Percentiles rank a stretch among this genome's conserved stretches.
These are phyloP conservation scores for Ctenicera cuprea DNA, from an alignment of 2,888 invertebrate genomes.

Conservation along the genomic window DNA sequence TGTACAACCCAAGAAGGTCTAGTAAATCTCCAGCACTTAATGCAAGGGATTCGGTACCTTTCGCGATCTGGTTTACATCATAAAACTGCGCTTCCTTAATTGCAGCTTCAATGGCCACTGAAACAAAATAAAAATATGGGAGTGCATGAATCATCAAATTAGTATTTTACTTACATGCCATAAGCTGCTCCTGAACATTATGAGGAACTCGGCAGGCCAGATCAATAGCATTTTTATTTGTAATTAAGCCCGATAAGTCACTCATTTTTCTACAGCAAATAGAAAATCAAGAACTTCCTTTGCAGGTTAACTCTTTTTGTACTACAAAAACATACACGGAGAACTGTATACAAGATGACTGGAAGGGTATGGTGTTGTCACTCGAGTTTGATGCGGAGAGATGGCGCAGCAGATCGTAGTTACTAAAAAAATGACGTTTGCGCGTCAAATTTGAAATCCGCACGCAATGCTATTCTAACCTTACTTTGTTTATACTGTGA, in stretches of 20 bases:
- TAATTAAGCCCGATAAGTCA: background rate
- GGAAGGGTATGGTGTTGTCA: no score
- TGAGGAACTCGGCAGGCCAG: background rate
- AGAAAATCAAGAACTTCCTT: background rate
- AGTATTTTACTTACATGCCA: background rate
- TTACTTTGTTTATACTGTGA: no score
- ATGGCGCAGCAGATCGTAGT: no score
- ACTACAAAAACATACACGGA: no score
- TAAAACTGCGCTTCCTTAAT: background rate
- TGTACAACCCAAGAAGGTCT: constrained; percentile 61
- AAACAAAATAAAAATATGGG: constrained; percentile 46
- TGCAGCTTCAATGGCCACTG: constrained; percentile 59
- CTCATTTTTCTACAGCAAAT: background rate
- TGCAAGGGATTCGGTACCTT: constrained; percentile 58
- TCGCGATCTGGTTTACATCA: constrained; percentile 57
- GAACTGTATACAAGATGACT: no score
- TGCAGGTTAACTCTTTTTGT: constrained; percentile 1
- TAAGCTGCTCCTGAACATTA: background rate
- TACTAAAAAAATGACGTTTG: no score
- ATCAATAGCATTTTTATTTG: background rate
- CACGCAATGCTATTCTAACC: no score
- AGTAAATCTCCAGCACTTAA: constrained; percentile 59
- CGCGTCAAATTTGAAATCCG: no score
- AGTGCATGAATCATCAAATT: background rate
- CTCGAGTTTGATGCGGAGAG: no score